Evolutionary conservation across 2,113 vertebrate species (phyloP).

Genomic region (Notothenia coriiceps): DNA sequence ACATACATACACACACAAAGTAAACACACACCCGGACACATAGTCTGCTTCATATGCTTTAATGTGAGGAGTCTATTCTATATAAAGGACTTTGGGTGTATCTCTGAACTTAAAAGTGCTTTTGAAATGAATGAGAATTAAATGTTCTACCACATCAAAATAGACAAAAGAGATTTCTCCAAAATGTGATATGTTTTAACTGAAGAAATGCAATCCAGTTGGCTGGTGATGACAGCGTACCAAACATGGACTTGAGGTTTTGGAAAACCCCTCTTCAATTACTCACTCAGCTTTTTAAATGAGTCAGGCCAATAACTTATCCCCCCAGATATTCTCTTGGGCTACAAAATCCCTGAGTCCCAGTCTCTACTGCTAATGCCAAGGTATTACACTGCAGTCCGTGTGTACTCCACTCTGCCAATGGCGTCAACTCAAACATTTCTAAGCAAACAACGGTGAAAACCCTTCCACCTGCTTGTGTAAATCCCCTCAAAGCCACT

Average conservation of each 20-base stretch:
- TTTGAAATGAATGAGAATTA: conserved; percentile 12
- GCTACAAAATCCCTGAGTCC: conserved; percentile 54
- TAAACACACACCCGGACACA: not conserved
- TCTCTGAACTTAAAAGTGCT: conserved; percentile 1
- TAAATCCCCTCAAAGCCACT: conserved; percentile 67
- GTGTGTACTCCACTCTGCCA: conserved; percentile 43
- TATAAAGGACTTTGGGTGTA: conserved; percentile 5
- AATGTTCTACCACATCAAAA: conserved; percentile 19
- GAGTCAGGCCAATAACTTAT: conserved; percentile 51
- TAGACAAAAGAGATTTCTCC: not conserved
- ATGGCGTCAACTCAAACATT: conserved; percentile 24
- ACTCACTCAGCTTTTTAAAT: conserved; percentile 59
- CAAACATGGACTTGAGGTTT: conserved; percentile 31
- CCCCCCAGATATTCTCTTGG: conserved; percentile 58
- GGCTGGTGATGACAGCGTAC: conserved; percentile 8
- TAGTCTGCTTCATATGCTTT: conserved; percentile 16
- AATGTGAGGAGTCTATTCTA: conserved; percentile 2
- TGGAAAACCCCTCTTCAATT: conserved; percentile 61
- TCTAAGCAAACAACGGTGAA: conserved; percentile 28
- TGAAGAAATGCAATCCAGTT: conserved; percentile 3
- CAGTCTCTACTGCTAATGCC: conserved; percentile 49
- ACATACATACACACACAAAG: not conserved
- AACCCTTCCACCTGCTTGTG: conserved; percentile 54
- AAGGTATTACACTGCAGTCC: conserved; percentile 56
- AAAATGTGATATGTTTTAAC: conserved; percentile 1